Evolutionary conservation across 2,888 invertebrate genomes (phyloP).

Genomic region (Cephus pulcher): DNA sequence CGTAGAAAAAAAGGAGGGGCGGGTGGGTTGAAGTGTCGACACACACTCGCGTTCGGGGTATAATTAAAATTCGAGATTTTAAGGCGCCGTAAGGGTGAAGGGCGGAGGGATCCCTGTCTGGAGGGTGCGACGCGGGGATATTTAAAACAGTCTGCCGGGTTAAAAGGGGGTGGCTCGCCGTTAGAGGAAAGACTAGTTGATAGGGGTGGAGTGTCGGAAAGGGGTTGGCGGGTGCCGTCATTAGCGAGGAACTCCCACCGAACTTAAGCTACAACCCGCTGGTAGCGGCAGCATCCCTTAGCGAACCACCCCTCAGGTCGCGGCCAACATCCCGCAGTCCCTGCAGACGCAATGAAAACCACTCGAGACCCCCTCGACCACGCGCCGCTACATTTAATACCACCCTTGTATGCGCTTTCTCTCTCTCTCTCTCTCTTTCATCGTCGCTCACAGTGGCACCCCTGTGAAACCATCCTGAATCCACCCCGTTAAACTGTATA

Average conservation of each 20-base stretch:
- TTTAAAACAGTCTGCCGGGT: too few relatives aligned
- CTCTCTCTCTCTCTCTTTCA: background rate
- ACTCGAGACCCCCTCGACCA: conserved; percentile 47
- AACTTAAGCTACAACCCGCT: conserved; percentile 18
- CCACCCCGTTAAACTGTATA: background rate
- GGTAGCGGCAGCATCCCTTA: conserved; percentile 1
- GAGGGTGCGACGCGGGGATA: background rate
- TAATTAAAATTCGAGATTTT: too few relatives aligned
- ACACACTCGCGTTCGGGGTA: too few relatives aligned
- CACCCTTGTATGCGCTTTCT: background rate
- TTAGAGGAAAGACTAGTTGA: too few relatives aligned
- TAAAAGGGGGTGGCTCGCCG: too few relatives aligned
- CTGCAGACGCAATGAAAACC: conserved; percentile 45
- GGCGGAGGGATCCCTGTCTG: background rate
- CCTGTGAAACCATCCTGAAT: background rate
- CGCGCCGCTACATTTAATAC: conserved; percentile 48
- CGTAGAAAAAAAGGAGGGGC: too few relatives aligned
- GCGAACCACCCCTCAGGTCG: background rate
- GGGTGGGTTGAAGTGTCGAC: too few relatives aligned
- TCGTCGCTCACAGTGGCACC: background rate
- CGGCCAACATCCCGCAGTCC: conserved; percentile 10
- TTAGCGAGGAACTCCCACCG: conserved; percentile 22
- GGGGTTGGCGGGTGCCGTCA: conserved; percentile 24
- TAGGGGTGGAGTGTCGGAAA: background rate
- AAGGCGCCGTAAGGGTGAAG: too few relatives aligned